phyloP scores from a whole-genome alignment of 2,888 invertebrate species.

The Dastarcus helophoroides region DNA sequence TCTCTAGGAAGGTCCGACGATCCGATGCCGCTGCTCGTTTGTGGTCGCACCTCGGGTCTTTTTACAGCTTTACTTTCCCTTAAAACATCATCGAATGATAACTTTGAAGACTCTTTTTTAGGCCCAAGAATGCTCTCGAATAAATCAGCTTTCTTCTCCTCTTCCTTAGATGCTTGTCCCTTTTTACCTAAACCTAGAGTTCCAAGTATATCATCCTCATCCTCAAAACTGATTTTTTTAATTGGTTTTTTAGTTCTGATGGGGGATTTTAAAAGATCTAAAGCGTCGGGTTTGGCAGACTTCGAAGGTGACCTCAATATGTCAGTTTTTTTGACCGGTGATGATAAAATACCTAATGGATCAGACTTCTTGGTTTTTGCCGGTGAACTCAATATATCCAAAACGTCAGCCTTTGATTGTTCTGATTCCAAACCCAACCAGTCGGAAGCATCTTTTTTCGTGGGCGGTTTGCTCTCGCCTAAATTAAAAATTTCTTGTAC shows the following conservation, averaged over 20 bases:
- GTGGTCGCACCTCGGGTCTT: not conserved
- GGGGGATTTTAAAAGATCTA: not conserved
- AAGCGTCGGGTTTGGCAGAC: constrained; percentile 10
- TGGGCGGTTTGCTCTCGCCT: constrained; percentile 26
- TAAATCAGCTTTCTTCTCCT: constrained; percentile 24
- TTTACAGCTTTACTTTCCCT: constrained; percentile 24
- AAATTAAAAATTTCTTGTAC: constrained; percentile 10
- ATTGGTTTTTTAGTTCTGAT: constrained; percentile 8
- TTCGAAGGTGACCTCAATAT: no score
- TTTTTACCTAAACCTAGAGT: constrained; percentile 22
- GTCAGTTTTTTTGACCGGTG: no score
- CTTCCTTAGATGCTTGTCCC: constrained; percentile 7
- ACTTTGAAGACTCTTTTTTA: constrained; percentile 21
- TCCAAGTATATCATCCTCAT: constrained; percentile 28
- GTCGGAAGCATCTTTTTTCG: constrained; percentile 25
- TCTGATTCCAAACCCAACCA: constrained; percentile 21
- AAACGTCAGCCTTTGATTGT: constrained; percentile 9
- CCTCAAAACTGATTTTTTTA: constrained; percentile 28
- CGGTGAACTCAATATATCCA: no score
- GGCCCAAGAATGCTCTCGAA: constrained; percentile 30
- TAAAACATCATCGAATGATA: constrained; percentile 29
- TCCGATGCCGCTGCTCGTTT: no score
- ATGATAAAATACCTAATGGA: no score
- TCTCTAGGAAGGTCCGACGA: constrained; percentile 21
- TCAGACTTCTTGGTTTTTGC: no score